These are phyloP conservation scores for Drosophila obscura DNA, from an alignment of 1,140 invertebrate species.

Conservation along the genomic window DNA sequence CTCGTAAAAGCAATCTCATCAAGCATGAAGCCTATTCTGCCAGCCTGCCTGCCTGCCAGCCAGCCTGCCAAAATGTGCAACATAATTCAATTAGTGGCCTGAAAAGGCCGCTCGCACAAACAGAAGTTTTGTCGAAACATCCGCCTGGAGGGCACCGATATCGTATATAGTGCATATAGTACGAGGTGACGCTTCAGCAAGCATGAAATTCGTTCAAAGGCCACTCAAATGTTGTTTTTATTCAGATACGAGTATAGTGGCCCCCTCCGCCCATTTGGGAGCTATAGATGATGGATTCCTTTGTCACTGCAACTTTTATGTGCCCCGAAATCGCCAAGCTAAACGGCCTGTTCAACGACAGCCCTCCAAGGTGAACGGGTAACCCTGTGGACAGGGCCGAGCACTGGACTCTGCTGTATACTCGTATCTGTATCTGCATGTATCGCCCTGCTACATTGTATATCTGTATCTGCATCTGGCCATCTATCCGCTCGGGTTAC, in stretches of 20 bases:
- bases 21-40: conserved; percentile 60
- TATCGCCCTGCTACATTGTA: conserved; percentile 33
- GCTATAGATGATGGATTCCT: conserved; percentile 51
- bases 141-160: conserved; percentile 1
- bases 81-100: conserved; percentile 76
- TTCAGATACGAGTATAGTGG: conserved; percentile 3
- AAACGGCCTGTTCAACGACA: conserved; percentile 35
- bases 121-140: conserved; percentile 56
- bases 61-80: conserved; percentile 57
- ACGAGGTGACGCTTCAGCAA: conserved; percentile 27
- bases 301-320: conserved; percentile 30
- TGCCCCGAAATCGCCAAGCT: conserved; percentile 54
- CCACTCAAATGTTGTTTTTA: conserved; percentile 34
- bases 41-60: not conserved
- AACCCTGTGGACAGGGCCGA: conserved; percentile 31
- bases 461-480: conserved; percentile 15
- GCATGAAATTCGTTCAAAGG: conserved; percentile 56
- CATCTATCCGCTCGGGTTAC: conserved; percentile 50
- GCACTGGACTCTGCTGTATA: conserved; percentile 23
- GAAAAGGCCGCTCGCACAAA: conserved; percentile 27
- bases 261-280: conserved; percentile 19
- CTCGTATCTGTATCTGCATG: not conserved
- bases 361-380: conserved; percentile 67
- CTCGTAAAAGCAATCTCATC: conserved; percentile 39
- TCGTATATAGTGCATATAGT: no score